These are phyloP conservation scores for Carapus acus DNA, from an alignment of 2,797 vertebrate species.

Conservation along the genomic window DNA sequence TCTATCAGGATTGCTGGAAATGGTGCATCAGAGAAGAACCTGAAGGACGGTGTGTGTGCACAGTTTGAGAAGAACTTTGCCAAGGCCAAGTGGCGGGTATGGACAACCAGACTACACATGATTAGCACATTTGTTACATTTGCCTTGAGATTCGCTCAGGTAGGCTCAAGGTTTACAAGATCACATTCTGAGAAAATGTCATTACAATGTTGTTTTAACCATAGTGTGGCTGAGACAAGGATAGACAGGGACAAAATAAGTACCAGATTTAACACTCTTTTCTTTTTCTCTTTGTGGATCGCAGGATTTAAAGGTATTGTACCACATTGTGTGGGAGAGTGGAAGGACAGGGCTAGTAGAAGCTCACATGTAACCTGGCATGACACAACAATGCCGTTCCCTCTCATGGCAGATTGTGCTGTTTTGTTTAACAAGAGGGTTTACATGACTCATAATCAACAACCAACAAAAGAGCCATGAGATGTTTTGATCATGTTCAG, in stretches of 20 bases:
- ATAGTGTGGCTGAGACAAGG: conserved; percentile 33
- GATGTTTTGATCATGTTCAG: conserved; percentile 58
- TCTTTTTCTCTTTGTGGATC: conserved; percentile 73
- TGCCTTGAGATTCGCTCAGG: conserved; percentile 13
- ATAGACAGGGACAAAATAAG: conserved; percentile 39
- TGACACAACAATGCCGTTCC: conserved; percentile 50
- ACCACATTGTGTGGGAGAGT: conserved; percentile 63
- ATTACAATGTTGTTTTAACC: conserved; percentile 26
- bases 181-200: conserved; percentile 4
- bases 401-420: conserved; percentile 17
- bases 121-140: conserved; percentile 11
- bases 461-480: conserved; percentile 27
- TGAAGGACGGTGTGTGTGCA: conserved; percentile 82
- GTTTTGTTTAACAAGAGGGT: conserved; percentile 14
- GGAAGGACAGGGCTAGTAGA: conserved; percentile 65
- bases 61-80: conserved; percentile 89
- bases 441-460: background rate
- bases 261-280: conserved; percentile 71
- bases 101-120: conserved; percentile 19
- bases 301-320: conserved; percentile 82
- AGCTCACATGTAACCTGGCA: conserved; percentile 50
- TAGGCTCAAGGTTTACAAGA: conserved; percentile 26
- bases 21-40: conserved; percentile 81
- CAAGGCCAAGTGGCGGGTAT: conserved; percentile 86
- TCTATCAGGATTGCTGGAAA: conserved; percentile 78